phyloP scores from a whole-genome alignment of 1,140 invertebrate species.

The Phymastichus coffea region DNA sequence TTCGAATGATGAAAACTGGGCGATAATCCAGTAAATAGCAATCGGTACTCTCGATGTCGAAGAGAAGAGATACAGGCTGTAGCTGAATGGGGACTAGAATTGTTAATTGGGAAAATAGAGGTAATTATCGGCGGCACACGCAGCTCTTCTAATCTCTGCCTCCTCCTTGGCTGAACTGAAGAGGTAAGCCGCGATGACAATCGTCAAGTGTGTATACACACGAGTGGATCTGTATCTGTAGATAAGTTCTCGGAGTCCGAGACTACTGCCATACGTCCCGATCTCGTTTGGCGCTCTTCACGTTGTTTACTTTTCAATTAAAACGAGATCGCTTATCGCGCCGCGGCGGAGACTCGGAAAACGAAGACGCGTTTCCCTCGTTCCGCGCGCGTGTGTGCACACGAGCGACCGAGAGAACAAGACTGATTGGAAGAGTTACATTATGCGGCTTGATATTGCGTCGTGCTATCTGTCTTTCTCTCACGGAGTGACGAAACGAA shows the following conservation, averaged over 20 bases:
- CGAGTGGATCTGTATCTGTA: slow-evolving; percentile 3
- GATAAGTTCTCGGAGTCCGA: neutral
- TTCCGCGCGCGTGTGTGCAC: neutral
- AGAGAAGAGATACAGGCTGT: neutral
- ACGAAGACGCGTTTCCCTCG: neutral
- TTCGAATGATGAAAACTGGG: too few species aligned
- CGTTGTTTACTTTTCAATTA: slow-evolving; percentile 27
- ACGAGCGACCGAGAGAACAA: neutral
- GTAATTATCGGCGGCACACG: slow-evolving; percentile 35
- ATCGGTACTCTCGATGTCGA: too few species aligned
- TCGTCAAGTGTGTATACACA: slow-evolving; percentile 10
- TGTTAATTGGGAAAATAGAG: slow-evolving; percentile 26
- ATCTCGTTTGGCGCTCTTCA: too few species aligned
- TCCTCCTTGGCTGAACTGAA: too few species aligned
- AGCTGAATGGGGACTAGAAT: neutral
- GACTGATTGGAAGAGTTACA: neutral
- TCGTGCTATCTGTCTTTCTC: neutral
- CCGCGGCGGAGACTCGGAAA: neutral
- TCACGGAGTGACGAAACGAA: neutral
- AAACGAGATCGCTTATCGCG: slow-evolving; percentile 12
- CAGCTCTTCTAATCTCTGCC: neutral
- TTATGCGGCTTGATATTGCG: neutral
- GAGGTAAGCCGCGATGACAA: too few species aligned
- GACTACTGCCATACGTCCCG: neutral
- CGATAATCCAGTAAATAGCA: too few species aligned